Evolutionary conservation across 2,113 vertebrate genomes (phyloP).

Genomic region (Mustelus asterias): DNA sequence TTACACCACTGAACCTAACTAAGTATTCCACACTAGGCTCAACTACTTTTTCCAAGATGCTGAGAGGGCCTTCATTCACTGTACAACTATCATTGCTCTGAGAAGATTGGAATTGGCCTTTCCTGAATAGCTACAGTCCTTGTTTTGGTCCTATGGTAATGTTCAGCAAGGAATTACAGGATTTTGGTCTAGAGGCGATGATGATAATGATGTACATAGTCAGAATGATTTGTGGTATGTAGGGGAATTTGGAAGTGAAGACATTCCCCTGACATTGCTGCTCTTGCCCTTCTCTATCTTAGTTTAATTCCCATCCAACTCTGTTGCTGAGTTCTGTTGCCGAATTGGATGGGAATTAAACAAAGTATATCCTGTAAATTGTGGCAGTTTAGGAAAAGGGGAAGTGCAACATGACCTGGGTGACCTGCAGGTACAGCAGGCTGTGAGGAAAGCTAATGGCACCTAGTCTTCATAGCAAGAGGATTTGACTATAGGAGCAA

Average conservation of each 20-base stretch:
- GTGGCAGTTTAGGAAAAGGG: too few relatives aligned
- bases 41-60: background rate
- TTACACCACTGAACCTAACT: background rate
- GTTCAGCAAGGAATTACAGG: too few relatives aligned
- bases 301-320: too few relatives aligned
- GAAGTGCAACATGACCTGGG: too few relatives aligned
- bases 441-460: too few relatives aligned
- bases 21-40: background rate
- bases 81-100: background rate
- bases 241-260: background rate
- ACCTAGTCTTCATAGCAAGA: too few relatives aligned
- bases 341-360: background rate
- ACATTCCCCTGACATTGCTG: background rate
- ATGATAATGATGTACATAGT: background rate
- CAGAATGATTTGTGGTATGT: background rate
- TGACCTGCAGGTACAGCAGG: too few relatives aligned
- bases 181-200: background rate
- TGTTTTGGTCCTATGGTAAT: background rate
- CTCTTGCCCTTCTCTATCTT: background rate
- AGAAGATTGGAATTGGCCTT: background rate
- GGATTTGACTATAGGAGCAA: too few relatives aligned
- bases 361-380: background rate
- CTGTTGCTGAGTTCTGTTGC: background rate
- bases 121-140: background rate
- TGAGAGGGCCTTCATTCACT: background rate